These are phyloP conservation scores for Diachasmimorpha longicaudata DNA, from an alignment of 1,140 invertebrate genomes.

Conservation along the genomic window DNA sequence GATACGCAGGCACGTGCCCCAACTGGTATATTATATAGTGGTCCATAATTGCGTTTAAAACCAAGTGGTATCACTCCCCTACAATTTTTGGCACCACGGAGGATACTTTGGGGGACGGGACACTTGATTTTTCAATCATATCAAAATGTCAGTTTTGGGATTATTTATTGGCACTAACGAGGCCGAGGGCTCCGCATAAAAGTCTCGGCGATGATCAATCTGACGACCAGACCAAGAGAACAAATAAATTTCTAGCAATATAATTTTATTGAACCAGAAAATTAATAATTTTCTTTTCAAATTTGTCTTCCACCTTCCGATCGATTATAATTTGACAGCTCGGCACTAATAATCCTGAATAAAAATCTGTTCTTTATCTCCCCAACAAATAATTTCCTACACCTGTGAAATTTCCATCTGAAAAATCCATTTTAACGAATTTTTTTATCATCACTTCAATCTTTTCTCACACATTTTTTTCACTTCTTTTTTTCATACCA, in stretches of 20 bases:
- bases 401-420: not conserved
- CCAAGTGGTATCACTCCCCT: constrained; percentile 33
- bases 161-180: too few relatives aligned
- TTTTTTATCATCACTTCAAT: not conserved
- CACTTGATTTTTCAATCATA: constrained; percentile 10
- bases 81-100: not conserved
- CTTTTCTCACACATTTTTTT: not conserved
- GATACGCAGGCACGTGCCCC: constrained; percentile 57
- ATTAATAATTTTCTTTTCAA: too few relatives aligned
- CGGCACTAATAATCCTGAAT: too few relatives aligned
- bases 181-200: too few relatives aligned
- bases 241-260: too few relatives aligned
- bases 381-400: too few relatives aligned
- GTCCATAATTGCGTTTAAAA: constrained; percentile 59
- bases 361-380: too few relatives aligned
- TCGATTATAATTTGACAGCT: too few relatives aligned
- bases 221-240: too few relatives aligned
- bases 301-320: too few relatives aligned
- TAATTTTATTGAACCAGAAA: too few relatives aligned
- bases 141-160: not conserved
- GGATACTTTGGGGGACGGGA: not conserved
- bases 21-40: constrained; percentile 36
- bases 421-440: not conserved
- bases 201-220: too few relatives aligned
- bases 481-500: not conserved